phyloP scores from a whole-genome alignment of 2,888 invertebrate species.

The Anaspis maculata region DNA sequence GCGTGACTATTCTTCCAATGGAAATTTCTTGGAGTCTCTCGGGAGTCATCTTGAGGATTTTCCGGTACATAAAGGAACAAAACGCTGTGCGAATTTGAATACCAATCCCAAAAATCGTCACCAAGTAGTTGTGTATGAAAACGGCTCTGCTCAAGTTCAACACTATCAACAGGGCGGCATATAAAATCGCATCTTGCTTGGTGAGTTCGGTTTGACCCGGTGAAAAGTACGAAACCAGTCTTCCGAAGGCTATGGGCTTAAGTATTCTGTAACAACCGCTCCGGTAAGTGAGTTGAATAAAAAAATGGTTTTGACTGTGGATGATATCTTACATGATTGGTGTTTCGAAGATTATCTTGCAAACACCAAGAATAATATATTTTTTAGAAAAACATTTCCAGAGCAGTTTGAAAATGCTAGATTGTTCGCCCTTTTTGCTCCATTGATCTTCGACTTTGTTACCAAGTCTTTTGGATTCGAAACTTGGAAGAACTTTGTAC shows the following conservation, averaged over 20 bases:
- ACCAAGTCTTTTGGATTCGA: constrained; percentile 46
- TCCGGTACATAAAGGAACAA: constrained; percentile 75
- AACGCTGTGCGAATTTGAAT: constrained; percentile 75
- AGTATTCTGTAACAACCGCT: constrained; percentile 25
- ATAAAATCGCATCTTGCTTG: constrained; percentile 56
- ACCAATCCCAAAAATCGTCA: constrained; percentile 70
- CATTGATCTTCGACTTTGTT: constrained; percentile 32
- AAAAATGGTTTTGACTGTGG: too few species aligned
- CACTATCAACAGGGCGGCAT: constrained; percentile 61
- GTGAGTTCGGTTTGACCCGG: constrained; percentile 21
- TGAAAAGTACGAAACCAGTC: constrained; percentile 26
- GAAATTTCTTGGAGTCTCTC: constrained; percentile 64
- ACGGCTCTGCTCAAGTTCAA: constrained; percentile 64
- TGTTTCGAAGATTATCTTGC: too few species aligned
- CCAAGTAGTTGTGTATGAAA: constrained; percentile 67
- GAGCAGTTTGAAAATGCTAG: too few species aligned
- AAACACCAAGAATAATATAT: too few species aligned
- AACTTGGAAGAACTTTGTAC: constrained; percentile 46
- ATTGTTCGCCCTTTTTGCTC: not conserved
- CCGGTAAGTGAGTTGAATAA: too few species aligned
- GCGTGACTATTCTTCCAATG: constrained; percentile 66
- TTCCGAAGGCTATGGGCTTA: constrained; percentile 24
- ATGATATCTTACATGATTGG: too few species aligned
- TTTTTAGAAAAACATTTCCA: too few species aligned
- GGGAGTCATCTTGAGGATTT: constrained; percentile 39